Percentiles rank a stretch among this genome's conserved stretches.
phyloP scores from a whole-genome alignment of 2,888 invertebrate species.

The Acrocyrtus sp. region DNA sequence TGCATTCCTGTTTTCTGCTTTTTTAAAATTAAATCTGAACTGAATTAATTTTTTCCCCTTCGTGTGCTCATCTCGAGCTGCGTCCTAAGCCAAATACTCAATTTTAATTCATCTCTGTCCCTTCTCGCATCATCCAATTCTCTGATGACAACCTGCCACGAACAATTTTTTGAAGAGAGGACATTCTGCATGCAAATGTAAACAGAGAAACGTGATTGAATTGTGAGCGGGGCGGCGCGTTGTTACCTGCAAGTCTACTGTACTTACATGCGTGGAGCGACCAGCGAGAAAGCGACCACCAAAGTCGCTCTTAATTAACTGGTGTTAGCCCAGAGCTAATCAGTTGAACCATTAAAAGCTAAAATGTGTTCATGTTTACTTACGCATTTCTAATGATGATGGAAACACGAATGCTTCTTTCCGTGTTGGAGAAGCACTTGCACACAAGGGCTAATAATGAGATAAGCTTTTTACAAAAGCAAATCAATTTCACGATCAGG shows the following conservation, averaged over 20 bases:
- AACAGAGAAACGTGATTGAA: not conserved
- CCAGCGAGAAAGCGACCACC: conserved; percentile 40
- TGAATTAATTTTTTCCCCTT: conserved; percentile 19
- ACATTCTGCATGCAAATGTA: not conserved
- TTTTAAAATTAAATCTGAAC: not conserved
- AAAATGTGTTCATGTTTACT: conserved; percentile 52
- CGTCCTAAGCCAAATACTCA: conserved; percentile 2
- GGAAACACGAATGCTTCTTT: not conserved
- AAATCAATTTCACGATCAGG: not conserved
- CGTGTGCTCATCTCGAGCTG: conserved; percentile 12
- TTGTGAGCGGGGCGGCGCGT: not conserved
- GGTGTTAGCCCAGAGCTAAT: conserved; percentile 50
- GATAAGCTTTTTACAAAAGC: conserved; percentile 11
- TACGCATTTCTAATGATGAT: conserved; percentile 15
- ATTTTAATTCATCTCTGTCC: conserved; percentile 40
- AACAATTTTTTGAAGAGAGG: conserved; percentile 4
- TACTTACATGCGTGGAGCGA: not conserved
- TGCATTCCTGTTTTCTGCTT: not conserved
- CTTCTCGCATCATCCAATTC: not conserved
- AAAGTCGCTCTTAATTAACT: conserved; percentile 49
- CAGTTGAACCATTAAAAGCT: conserved; percentile 47
- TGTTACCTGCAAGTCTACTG: not conserved
- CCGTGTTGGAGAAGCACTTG: not conserved
- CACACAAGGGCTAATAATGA: conserved; percentile 2
- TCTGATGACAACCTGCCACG: conserved; percentile 29